phyloP scores from a whole-genome alignment of 2,888 invertebrate species.

The Stenolophus ochropezus region DNA sequence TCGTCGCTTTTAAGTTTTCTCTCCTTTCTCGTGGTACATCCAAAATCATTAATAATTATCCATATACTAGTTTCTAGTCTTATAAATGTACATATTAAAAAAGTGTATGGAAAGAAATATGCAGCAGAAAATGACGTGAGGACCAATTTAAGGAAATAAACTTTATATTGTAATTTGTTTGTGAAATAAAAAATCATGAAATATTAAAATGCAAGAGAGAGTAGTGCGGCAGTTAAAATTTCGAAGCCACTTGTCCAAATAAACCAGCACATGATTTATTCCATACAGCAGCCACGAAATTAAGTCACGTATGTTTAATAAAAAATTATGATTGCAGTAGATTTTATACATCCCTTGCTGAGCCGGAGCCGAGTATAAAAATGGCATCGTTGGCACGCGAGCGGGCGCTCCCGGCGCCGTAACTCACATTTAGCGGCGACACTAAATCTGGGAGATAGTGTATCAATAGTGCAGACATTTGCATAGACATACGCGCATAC shows the following conservation, averaged over 20 bases:
- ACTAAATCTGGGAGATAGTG: constrained; percentile 44
- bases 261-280: constrained; percentile 31
- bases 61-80: too few relatives aligned
- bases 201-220: background rate
- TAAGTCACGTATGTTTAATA: constrained; percentile 50
- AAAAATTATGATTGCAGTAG: constrained; percentile 45
- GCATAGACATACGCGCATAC: constrained; percentile 46
- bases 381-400: constrained; percentile 32
- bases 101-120: too few relatives aligned
- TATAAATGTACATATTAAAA: too few relatives aligned
- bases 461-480: constrained; percentile 49
- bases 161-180: too few relatives aligned
- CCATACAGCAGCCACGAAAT: constrained; percentile 26
- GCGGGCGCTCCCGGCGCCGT: background rate
- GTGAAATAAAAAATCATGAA: too few relatives aligned
- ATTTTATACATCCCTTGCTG: constrained; percentile 41
- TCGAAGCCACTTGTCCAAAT: constrained; percentile 24
- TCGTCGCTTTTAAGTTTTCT: too few relatives aligned
- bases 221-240: constrained; percentile 10
- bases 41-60: too few relatives aligned
- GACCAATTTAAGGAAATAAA: too few relatives aligned
- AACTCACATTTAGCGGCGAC: constrained; percentile 34
- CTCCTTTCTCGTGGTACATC: too few relatives aligned
- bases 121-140: too few relatives aligned
- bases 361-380: background rate